phyloP scores from a whole-genome alignment of 2,888 invertebrate species.

The Poecilobothrus nobilitatus region DNA sequence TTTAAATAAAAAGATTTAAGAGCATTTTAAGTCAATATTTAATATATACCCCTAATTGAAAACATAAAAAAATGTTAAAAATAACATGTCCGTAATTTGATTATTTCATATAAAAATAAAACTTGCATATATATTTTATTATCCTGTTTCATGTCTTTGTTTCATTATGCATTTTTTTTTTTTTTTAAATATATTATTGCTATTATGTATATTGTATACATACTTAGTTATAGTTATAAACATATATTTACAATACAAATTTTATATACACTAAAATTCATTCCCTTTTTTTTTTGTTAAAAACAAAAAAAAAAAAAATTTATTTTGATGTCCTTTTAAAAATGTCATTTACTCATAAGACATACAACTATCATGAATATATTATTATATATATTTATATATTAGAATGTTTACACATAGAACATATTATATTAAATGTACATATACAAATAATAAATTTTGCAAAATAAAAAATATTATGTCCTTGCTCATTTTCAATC shows the following conservation, averaged over 20 bases:
- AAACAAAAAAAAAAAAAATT: background rate
- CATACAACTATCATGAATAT: background rate
- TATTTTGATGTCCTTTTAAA: background rate
- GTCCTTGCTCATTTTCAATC: too few species aligned
- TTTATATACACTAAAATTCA: too few species aligned
- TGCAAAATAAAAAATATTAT: too few species aligned
- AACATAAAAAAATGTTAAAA: background rate
- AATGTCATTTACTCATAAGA: background rate
- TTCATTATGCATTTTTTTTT: too few species aligned
- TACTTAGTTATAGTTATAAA: too few species aligned
- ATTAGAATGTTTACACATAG: background rate
- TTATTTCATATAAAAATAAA: background rate
- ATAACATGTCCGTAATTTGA: background rate
- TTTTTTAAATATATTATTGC: too few species aligned
- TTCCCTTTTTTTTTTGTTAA: background rate
- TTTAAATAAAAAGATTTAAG: too few species aligned
- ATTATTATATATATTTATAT: background rate
- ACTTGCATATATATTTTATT: background rate
- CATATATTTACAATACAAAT: too few species aligned
- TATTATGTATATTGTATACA: too few species aligned
- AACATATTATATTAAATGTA: background rate
- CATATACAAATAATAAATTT: background rate
- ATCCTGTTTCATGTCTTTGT: background rate
- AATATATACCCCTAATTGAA: too few species aligned
- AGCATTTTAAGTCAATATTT: too few species aligned